These are phyloP conservation scores for Mormoops blainvillei DNA, from an alignment of 2,113 vertebrate species.

Conservation along the genomic window DNA sequence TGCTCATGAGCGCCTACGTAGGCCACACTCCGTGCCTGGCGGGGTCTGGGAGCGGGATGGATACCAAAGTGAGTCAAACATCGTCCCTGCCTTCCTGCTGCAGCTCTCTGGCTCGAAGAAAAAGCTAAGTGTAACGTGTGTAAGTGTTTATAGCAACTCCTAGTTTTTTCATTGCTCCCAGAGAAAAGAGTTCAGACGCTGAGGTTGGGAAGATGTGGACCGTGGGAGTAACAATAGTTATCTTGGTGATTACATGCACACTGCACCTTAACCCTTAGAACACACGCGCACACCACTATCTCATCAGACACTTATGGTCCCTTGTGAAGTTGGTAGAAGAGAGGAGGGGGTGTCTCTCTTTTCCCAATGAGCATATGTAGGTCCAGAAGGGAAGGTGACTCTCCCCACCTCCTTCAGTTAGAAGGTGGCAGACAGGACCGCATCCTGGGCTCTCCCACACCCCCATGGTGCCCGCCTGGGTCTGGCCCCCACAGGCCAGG, in stretches of 20 bases:
- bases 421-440: not conserved
- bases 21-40: not conserved
- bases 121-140: not conserved
- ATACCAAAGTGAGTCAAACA: not conserved
- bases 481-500: not conserved
- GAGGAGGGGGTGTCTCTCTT: not conserved
- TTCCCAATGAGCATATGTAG: not conserved
- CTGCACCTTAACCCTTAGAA: not conserved
- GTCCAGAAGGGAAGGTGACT: not conserved
- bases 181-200: not conserved
- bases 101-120: not conserved
- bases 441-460: not conserved
- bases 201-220: not conserved
- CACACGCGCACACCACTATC: not conserved
- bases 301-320: not conserved
- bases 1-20: not conserved
- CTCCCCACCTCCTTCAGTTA: not conserved
- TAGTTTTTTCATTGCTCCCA: not conserved
- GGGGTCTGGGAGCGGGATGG: not conserved
- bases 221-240: not conserved
- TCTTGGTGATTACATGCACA: not conserved
- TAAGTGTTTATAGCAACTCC: not conserved
- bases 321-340: not conserved
- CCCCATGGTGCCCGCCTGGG: not conserved
- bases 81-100: not conserved